phyloP scores from a whole-genome alignment of 2,113 vertebrate species.

The Rhombomys opimus region DNA sequence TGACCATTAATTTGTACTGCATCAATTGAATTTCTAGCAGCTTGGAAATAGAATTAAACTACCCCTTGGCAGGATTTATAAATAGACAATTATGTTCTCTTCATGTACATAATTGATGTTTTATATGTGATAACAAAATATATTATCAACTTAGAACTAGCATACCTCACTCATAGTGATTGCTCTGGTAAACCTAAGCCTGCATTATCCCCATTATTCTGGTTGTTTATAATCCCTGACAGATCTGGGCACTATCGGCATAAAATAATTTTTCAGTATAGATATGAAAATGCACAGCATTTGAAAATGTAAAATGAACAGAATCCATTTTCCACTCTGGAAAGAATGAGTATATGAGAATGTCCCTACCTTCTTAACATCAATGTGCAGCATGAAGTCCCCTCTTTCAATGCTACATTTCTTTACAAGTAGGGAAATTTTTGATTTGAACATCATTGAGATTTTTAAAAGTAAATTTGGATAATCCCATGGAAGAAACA shows the following conservation, averaged over 20 bases:
- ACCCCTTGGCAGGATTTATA: constrained; percentile 65
- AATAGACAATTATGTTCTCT: constrained; percentile 75
- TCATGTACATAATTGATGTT: constrained; percentile 71
- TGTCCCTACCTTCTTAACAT: not conserved
- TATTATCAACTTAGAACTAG: constrained; percentile 55
- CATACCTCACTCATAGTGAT: constrained; percentile 46
- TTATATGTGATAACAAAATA: constrained; percentile 74
- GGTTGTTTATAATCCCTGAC: constrained; percentile 40
- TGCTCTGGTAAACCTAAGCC: constrained; percentile 52
- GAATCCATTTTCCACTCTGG: not conserved
- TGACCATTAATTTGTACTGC: constrained; percentile 81
- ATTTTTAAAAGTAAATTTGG: not conserved
- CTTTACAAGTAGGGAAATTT: not conserved
- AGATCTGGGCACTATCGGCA: not conserved
- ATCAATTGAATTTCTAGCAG: constrained; percentile 81
- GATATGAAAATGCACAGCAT: not conserved
- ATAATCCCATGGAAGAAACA: not conserved
- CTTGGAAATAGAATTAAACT: constrained; percentile 79
- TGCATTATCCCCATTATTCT: constrained; percentile 27
- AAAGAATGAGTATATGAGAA: not conserved
- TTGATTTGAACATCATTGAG: not conserved
- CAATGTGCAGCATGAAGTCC: not conserved
- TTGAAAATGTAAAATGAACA: constrained; percentile 26
- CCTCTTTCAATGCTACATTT: not conserved
- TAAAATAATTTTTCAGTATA: constrained; percentile 41